Conservation (phyloP, 2,888 invertebrate genomes). For the Cephus nigrinus region DNA sequence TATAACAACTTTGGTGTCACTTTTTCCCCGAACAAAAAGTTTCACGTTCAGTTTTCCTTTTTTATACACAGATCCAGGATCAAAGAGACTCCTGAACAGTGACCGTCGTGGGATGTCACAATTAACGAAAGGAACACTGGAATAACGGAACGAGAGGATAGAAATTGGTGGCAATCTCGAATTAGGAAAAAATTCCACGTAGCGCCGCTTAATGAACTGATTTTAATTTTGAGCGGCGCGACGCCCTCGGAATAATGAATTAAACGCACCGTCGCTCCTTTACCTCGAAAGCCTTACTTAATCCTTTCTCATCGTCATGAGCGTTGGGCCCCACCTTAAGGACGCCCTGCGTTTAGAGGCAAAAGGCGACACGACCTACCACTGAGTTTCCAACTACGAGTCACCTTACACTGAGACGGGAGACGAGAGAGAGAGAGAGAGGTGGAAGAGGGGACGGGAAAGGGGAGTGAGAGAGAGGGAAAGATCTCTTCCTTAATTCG, state of each 20-base stretch:
- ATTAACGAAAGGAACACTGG: too few species aligned
- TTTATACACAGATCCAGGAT: too few species aligned
- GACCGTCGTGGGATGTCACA: too few species aligned
- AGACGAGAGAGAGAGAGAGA: conserved; percentile 3
- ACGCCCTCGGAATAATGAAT: conserved; percentile 51
- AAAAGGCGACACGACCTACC: conserved; percentile 13
- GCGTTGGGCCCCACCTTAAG: neutral
- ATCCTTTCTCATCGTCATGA: neutral
- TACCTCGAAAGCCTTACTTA: neutral
- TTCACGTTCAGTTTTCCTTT: too few species aligned
- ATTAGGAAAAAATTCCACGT: conserved; percentile 42
- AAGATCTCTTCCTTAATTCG: conserved; percentile 5
- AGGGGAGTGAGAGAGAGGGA: conserved; percentile 5
- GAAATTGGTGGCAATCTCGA: conserved; percentile 6
- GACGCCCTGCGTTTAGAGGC: neutral
- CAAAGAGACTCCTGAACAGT: too few species aligned
- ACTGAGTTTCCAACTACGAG: conserved; percentile 11
- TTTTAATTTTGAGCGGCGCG: conserved; percentile 46
- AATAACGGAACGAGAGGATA: too few species aligned
- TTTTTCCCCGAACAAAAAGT: too few species aligned
- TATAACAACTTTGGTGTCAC: too few species aligned
- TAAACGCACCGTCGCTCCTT: conserved; percentile 21
- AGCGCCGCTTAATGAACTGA: conserved; percentile 49
- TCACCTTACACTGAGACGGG: conserved; percentile 12
- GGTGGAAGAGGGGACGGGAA: neutral